phyloP scores from a whole-genome alignment of 1,140 invertebrate species.

The Acromyrmex heyeri region DNA sequence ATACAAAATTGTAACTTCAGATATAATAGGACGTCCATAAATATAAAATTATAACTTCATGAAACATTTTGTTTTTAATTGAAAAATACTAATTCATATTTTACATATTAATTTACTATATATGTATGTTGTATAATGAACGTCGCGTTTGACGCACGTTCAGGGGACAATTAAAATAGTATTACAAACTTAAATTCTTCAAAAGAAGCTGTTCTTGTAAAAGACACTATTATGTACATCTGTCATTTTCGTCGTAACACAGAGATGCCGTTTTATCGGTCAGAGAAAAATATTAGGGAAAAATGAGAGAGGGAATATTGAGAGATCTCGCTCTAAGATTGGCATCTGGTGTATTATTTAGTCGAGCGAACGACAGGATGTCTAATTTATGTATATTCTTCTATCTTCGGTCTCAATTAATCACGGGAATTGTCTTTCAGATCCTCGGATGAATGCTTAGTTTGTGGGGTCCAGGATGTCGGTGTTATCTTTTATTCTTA shows the following conservation, averaged over 20 bases:
- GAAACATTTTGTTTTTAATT: background rate
- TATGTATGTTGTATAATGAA: background rate
- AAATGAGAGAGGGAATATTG: background rate
- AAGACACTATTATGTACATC: conserved; percentile 42
- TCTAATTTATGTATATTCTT: background rate
- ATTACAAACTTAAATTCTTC: conserved; percentile 11
- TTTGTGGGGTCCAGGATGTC: background rate
- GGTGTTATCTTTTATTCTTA: conserved; percentile 52
- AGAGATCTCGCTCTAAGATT: background rate
- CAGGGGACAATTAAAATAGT: background rate
- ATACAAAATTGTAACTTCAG: background rate
- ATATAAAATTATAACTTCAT: background rate
- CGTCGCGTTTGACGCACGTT: background rate
- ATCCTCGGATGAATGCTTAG: background rate
- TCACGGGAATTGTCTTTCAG: conserved; percentile 3
- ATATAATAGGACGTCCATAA: background rate
- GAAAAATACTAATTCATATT: background rate
- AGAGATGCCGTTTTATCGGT: background rate
- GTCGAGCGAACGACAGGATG: background rate
- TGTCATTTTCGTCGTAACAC: background rate
- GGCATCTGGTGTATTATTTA: background rate
- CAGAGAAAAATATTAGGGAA: background rate
- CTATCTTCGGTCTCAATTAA: background rate
- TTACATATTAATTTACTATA: background rate
- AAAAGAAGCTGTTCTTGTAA: background rate